A percentile compares a stretch with the other conserved stretches of the same genome.
These are phyloP conservation scores for Caenorhabditis japonica DNA, from an alignment of 2,888 invertebrate genomes.

Conservation along the genomic window DNA sequence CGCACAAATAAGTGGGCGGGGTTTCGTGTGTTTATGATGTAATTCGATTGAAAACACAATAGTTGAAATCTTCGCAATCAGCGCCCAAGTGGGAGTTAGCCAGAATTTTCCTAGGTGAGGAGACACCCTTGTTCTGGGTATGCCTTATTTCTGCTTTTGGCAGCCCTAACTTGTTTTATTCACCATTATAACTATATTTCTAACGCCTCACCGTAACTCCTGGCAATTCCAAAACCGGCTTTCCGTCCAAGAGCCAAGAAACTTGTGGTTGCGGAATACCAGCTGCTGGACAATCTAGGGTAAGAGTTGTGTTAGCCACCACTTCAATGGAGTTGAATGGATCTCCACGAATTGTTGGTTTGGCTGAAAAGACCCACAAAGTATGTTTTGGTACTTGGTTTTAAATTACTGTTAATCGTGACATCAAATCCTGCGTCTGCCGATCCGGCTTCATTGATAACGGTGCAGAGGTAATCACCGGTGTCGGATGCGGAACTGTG, in stretches of 20 bases:
- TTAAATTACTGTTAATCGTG: constrained; percentile 78
- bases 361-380: constrained; percentile 78
- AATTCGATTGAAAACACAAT: too few species aligned
- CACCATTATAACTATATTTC: neutral
- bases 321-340: constrained; percentile 74
- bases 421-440: constrained; percentile 81
- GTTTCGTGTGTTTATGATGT: too few species aligned
- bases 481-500: constrained; percentile 79
- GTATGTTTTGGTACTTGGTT: too few species aligned
- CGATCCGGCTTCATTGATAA: constrained; percentile 83
- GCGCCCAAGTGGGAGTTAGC: too few species aligned
- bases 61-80: too few species aligned
- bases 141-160: too few species aligned
- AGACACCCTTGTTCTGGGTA: too few species aligned
- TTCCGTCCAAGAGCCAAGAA: constrained; percentile 70
- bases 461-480: constrained; percentile 81
- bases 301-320: constrained; percentile 77
- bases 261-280: constrained; percentile 55
- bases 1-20: too few species aligned
- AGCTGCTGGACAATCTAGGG: constrained; percentile 77
- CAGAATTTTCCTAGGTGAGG: too few species aligned
- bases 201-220: constrained; percentile 44
- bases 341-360: constrained; percentile 79
- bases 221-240: constrained; percentile 50
- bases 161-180: too few species aligned